A percentile compares a stretch with the other conserved stretches of the same genome.
phyloP scores from a whole-genome alignment of 2,888 invertebrate genomes.

The Carterocephalus palaemon region DNA sequence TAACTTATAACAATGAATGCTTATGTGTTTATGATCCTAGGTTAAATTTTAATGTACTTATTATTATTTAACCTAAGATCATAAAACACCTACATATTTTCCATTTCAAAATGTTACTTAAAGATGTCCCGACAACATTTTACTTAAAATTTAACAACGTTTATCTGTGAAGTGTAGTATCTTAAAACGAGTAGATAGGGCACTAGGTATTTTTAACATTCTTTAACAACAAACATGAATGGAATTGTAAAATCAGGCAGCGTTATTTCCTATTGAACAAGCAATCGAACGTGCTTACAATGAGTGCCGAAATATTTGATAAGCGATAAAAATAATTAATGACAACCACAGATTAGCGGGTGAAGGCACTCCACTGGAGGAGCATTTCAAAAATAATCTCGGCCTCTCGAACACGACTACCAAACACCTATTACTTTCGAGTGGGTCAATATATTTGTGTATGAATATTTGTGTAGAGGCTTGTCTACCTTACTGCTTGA shows the following conservation, averaged over 20 bases:
- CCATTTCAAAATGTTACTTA: too few species aligned
- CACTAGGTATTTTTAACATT: too few species aligned
- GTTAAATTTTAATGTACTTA: neutral
- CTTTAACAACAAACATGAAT: neutral
- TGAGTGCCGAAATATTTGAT: constrained; percentile 70
- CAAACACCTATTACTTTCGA: constrained; percentile 69
- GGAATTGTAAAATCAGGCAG: constrained; percentile 26
- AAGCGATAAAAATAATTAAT: constrained; percentile 79
- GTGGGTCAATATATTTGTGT: constrained; percentile 69
- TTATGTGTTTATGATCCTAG: too few species aligned
- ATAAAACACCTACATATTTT: too few species aligned
- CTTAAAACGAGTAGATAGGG: too few species aligned
- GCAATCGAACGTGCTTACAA: constrained; percentile 56
- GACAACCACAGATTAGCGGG: constrained; percentile 71
- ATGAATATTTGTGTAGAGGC: constrained; percentile 50
- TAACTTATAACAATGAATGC: neutral
- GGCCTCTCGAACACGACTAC: constrained; percentile 65
- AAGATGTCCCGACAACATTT: too few species aligned
- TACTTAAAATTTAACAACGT: too few species aligned
- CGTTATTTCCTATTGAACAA: constrained; percentile 41
- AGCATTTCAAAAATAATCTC: constrained; percentile 78
- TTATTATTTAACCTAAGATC: too few species aligned
- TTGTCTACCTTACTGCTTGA: constrained; percentile 12
- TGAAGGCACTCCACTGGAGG: constrained; percentile 73
- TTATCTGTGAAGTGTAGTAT: too few species aligned